phyloP scores from a whole-genome alignment of 2,113 vertebrate species.

The Platichthys stellatus region DNA sequence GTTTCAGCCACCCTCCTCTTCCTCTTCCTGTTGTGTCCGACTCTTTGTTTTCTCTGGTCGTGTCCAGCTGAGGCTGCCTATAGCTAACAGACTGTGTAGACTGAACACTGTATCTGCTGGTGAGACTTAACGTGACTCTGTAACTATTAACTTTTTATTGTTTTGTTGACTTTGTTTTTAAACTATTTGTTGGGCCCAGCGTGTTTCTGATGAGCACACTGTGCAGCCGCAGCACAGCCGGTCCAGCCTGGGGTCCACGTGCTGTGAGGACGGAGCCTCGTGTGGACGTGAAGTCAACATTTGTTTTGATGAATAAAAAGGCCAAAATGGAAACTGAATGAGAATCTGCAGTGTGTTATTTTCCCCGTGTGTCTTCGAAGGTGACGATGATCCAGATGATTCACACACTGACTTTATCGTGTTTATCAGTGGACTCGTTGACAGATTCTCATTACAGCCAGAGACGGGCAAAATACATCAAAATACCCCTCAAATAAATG shows the following conservation, averaged over 20 bases:
- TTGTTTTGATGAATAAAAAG: conserved; percentile 81
- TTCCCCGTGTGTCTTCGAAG: neutral
- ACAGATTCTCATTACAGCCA: too few relatives aligned
- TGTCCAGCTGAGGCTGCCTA: conserved; percentile 44
- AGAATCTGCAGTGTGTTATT: neutral
- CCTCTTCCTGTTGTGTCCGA: conserved; percentile 10
- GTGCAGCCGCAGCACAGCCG: neutral
- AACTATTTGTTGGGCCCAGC: conserved; percentile 49
- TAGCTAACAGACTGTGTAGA: conserved; percentile 60
- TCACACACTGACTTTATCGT: too few relatives aligned
- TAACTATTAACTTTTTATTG: conserved; percentile 50
- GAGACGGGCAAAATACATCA: too few relatives aligned
- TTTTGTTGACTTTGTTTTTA: conserved; percentile 51
- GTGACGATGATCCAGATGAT: neutral
- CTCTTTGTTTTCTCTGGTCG: conserved; percentile 21
- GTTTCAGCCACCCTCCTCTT: neutral
- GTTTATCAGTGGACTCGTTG: too few relatives aligned
- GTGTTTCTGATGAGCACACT: conserved; percentile 13
- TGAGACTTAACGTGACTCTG: conserved; percentile 41
- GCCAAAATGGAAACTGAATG: conserved; percentile 57
- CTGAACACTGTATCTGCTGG: conserved; percentile 67
- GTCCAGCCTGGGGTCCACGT: conserved; percentile 51
- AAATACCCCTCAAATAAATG: too few relatives aligned
- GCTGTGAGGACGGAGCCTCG: conserved; percentile 65
- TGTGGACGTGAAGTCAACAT: conserved; percentile 48